phyloP scores from a whole-genome alignment of 2,888 invertebrate species.

The Chalcosyrphus nemorum region DNA sequence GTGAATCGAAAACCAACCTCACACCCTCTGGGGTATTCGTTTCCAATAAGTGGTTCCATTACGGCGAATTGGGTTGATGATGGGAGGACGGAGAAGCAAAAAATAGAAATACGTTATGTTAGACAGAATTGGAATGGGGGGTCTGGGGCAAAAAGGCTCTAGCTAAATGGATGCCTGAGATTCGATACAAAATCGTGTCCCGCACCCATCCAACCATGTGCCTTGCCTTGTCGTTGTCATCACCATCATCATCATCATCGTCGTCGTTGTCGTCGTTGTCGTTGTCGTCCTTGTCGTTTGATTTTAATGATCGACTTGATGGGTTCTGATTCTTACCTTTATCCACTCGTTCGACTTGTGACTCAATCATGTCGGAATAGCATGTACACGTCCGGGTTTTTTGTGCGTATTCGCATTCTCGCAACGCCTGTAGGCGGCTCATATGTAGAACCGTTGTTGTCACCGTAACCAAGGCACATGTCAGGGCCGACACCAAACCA shows the following conservation, averaged over 20 bases:
- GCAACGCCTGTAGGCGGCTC: slow-evolving; percentile 92
- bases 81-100: background rate
- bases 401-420: slow-evolving; percentile 93
- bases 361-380: slow-evolving; percentile 88
- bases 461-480: slow-evolving; percentile 92
- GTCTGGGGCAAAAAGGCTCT: background rate
- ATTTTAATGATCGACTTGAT: slow-evolving; percentile 66
- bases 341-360: slow-evolving; percentile 83
- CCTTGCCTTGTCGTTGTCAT: slow-evolving; percentile 5
- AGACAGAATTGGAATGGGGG: too few species aligned
- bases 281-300: slow-evolving; percentile 28
- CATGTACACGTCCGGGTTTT: slow-evolving; percentile 90
- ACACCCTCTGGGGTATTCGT: slow-evolving; percentile 83
- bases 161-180: slow-evolving; percentile 26
- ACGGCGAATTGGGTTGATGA: background rate
- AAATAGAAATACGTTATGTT: slow-evolving; percentile 55
- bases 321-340: slow-evolving; percentile 77
- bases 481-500: slow-evolving; percentile 92
- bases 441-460: slow-evolving; percentile 96
- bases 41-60: slow-evolving; percentile 65
- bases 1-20: slow-evolving; percentile 92
- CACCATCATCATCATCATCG: slow-evolving; percentile 1
- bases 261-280: slow-evolving; percentile 2
- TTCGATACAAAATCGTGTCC: slow-evolving; percentile 53
- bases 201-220: slow-evolving; percentile 33